Base-by-base conservation (phyloP, 2,797 vertebrate species). In the Triplophysa yarkandensis region DNA sequence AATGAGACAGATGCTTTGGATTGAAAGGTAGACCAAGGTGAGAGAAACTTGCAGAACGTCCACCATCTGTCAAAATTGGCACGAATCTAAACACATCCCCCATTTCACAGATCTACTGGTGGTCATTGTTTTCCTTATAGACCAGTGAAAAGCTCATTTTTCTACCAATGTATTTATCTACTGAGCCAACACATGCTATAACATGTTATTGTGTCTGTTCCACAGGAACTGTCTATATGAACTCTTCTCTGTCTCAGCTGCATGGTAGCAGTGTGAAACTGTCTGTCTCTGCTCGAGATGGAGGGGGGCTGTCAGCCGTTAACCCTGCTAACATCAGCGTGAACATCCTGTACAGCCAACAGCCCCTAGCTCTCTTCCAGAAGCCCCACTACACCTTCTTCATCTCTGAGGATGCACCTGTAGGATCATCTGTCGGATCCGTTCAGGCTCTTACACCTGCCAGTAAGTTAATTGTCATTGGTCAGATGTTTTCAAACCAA, bases 301-400 rank as follows among this genome's bases (percentile, higher is more conserved):
- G 94, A 0, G 94, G 85, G 1, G 95, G 94, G 2, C 81, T 92
- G 76, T 62, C 78, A n/a, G 91, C 95, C 3, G 62, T 73, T 71
- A 68, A 64, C 54, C 93, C 92, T 4, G 95, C 96, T 1, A 83
- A 91, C 6, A 36, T 99, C 84, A 95, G 92, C 0, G 44, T 99
- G 54, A 89, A 93, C 34, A 63, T 98, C 78, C 82, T 95, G 57
- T 89, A 87, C 63, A 93, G 88, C 0, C 32, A 82, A 14, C 86
- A 85, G 23, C 89, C 89, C 14, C 94, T 95, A 3, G 91, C 93
- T 1, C 60, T 93, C 58, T 99, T 98, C 90, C 93, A 94, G 85
- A 93, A 86, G 67, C 89, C 93, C 0, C 86, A 85, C 32, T 99
- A 98, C 48, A 77, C 77, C 23, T 98, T 97, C 81, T 87, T 86